Evolutionary conservation across 1,140 invertebrate genomes (phyloP).

Genomic region (Scaptomyza montana): DNA sequence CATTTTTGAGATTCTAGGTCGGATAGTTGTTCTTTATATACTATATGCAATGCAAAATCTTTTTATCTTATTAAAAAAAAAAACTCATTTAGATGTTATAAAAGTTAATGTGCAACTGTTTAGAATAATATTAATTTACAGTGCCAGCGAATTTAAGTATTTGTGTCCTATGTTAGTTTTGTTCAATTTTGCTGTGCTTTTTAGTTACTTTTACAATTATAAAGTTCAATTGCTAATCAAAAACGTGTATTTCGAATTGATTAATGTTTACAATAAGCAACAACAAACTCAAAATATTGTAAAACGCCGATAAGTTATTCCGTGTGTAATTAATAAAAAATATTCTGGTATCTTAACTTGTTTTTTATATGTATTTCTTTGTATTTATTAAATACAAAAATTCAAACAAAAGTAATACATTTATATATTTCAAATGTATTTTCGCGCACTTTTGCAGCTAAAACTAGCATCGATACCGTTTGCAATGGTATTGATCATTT

Average conservation of each 20-base stretch:
- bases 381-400: no score
- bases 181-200: slow-evolving; percentile 6
- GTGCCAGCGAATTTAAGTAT: slow-evolving; percentile 8
- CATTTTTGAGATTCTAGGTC: neutral
- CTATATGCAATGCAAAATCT: slow-evolving; percentile 1
- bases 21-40: neutral
- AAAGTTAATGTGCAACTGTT: slow-evolving; percentile 9
- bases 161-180: neutral
- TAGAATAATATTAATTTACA: slow-evolving; percentile 14
- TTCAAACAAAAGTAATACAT: no score
- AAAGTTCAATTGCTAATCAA: slow-evolving; percentile 9
- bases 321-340: slow-evolving; percentile 9
- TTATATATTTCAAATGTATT: neutral
- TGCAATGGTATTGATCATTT: neutral
- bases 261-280: slow-evolving; percentile 28
- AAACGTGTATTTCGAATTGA: neutral
- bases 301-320: slow-evolving; percentile 16
- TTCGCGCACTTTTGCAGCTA: neutral
- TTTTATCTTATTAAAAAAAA: slow-evolving; percentile 10
- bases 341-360: neutral
- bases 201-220: neutral
- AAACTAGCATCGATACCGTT: neutral
- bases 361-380: neutral
- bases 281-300: slow-evolving; percentile 20
- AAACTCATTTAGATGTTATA: slow-evolving; percentile 12